Evolutionary conservation across 2,113 vertebrate species (phyloP).

Genomic region (Cygnus buccinator): DNA sequence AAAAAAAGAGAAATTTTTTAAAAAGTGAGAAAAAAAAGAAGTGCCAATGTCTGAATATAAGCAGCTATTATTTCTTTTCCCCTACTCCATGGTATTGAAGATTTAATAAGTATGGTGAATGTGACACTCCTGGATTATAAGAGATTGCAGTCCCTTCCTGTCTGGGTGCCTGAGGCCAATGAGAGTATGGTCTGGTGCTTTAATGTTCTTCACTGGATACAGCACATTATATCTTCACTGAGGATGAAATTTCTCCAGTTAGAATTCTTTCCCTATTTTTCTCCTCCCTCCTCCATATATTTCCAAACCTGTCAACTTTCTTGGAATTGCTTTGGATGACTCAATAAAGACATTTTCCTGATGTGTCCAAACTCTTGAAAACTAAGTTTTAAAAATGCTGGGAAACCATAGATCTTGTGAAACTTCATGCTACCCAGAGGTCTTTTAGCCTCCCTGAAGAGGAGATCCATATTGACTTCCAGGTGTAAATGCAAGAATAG

Average conservation of each 20-base stretch:
- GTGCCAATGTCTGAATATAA: background rate
- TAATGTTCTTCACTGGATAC: background rate
- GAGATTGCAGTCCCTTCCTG: background rate
- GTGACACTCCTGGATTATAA: background rate
- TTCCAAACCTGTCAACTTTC: constrained; percentile 9
- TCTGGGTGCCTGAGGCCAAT: background rate
- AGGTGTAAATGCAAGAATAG: background rate
- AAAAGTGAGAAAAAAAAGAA: background rate
- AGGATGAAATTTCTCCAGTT: background rate
- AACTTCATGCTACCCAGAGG: background rate
- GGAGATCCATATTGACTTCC: background rate
- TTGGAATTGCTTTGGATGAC: background rate
- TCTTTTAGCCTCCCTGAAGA: background rate
- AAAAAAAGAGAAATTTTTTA: background rate
- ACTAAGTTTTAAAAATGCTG: background rate
- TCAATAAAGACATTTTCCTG: background rate
- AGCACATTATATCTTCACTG: background rate
- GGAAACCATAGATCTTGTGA: background rate
- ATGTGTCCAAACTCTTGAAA: background rate
- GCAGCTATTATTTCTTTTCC: background rate
- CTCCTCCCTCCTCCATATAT: background rate
- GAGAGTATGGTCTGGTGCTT: background rate
- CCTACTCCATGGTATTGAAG: background rate
- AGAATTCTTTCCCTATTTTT: background rate
- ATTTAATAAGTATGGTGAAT: background rate